Base-by-base conservation (phyloP, 2,888 invertebrate species). In the Chymomyza procnemis region DNA sequence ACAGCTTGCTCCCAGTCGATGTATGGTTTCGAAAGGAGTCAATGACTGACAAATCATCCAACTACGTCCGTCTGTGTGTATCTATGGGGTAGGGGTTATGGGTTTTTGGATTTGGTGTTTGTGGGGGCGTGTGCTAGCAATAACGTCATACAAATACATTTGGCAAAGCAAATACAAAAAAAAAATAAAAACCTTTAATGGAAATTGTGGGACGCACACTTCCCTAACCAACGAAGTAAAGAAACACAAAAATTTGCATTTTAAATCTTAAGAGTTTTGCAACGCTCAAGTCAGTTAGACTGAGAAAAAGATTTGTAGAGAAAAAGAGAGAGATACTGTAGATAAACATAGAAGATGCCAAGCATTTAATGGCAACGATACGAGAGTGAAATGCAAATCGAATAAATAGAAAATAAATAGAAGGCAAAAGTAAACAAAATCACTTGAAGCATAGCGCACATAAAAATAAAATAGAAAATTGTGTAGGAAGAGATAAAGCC, bases 371-470 rank as follows among this genome's bases (percentile, higher is more conserved):
- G 54, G 41, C 52, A 61, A 16, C 54, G 34, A 18, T 61, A 26
- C 61, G 65, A 73, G 77, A 85, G 85, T 75, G 79, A 87, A 85
- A 82, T 87, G 87, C 75, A 82, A 83, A 83, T 82, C 87, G 85
- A 75, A 87, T 87, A 77, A 87, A 87, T 83, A 75, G 87, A 87
- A 85, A 85, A 85, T 85, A 83, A 85, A 85, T 79, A 82, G 74
- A 75, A 66, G 69, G 73, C 77, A 74, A 71, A 73, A 74, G 87
- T 77, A 85, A 82, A 76, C 72, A 75, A 75, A 79, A 64, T 72
- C 75, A 66, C 71, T 64, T 69, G 60, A 47, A 50, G 48, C 48
- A 26, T 14, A 71, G 69, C 71, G 70, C 55, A 71, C 52, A 67
- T 50, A 60, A 41, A 59, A 41, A 63, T 16, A 54, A 55, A 18